A percentile compares a stretch with the other conserved stretches of the same genome.
Conservation (phyloP, 2,113 vertebrate genomes). For the Tringa solitaria region DNA sequence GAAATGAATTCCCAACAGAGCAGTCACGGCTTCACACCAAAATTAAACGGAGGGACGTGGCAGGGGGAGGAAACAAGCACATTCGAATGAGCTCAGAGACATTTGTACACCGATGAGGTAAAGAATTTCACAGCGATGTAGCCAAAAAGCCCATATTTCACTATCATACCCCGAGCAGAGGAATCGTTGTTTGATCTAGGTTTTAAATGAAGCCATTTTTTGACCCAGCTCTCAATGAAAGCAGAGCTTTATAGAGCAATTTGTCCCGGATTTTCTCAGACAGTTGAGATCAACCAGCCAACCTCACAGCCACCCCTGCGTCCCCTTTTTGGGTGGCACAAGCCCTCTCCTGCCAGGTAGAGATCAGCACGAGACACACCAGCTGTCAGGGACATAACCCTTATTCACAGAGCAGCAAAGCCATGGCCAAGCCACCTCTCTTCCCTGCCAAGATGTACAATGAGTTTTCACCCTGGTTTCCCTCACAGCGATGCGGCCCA, state of each 20-base stretch:
- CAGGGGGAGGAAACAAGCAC: background rate
- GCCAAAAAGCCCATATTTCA: background rate
- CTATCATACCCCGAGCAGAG: background rate
- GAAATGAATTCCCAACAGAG: background rate
- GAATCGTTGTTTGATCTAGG: background rate
- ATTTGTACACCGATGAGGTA: background rate
- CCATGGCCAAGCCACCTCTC: background rate
- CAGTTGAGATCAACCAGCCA: background rate
- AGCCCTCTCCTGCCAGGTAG: accelerated
- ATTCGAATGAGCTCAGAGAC: background rate
- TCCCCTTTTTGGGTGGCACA: background rate
- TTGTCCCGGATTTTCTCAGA: background rate
- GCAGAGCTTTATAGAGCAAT: background rate
- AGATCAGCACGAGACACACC: accelerated
- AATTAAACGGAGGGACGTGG: background rate
- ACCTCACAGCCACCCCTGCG: accelerated
- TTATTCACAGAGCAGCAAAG: background rate
- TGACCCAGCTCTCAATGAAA: background rate
- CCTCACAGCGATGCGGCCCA: accelerated
- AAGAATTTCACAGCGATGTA: background rate
- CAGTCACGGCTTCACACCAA: background rate
- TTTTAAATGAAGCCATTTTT: background rate
- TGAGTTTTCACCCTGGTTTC: background rate
- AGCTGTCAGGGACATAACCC: background rate
- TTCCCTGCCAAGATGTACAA: background rate